phyloP scores from a whole-genome alignment of 30 jellyfish, hydroid and myxozoan species.

The Cassiopea xamachana region DNA sequence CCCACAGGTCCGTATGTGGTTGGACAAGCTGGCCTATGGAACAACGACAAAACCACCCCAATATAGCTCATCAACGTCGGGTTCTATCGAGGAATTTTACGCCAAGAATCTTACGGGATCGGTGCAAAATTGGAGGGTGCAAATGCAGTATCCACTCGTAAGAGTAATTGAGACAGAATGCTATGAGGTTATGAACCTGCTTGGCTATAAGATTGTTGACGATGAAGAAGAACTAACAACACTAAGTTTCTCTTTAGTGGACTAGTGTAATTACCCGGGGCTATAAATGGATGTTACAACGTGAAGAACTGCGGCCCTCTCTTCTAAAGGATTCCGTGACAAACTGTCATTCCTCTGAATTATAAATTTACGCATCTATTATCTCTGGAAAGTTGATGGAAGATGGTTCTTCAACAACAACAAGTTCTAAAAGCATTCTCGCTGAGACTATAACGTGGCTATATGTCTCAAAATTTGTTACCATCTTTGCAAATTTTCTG shows the following conservation, averaged over 20 bases:
- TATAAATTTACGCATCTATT: too few species aligned
- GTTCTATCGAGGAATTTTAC: constrained; percentile 95
- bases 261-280: constrained; percentile 9
- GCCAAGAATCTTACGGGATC: constrained; percentile 96
- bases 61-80: constrained; percentile 96
- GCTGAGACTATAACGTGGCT: too few species aligned
- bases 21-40: constrained; percentile 94
- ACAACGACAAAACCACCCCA: constrained; percentile 92
- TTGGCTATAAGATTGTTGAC: constrained; percentile 97
- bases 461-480: too few species aligned
- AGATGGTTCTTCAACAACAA: too few species aligned
- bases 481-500: too few species aligned
- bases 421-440: too few species aligned
- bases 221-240: constrained; percentile 99
- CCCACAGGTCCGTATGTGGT: constrained; percentile 99
- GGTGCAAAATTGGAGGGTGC: constrained; percentile 97
- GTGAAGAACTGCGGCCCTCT: background rate
- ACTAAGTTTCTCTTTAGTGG: constrained; percentile 93
- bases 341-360: too few species aligned
- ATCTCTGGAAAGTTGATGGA: too few species aligned
- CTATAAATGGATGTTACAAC: too few species aligned
- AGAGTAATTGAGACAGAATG: constrained; percentile 97
- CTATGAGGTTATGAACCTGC: constrained; percentile 98
- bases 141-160: constrained; percentile 90
- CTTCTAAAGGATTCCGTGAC: background rate